phyloP scores from a whole-genome alignment of 2,797 vertebrate genomes.

The Picus viridis region DNA sequence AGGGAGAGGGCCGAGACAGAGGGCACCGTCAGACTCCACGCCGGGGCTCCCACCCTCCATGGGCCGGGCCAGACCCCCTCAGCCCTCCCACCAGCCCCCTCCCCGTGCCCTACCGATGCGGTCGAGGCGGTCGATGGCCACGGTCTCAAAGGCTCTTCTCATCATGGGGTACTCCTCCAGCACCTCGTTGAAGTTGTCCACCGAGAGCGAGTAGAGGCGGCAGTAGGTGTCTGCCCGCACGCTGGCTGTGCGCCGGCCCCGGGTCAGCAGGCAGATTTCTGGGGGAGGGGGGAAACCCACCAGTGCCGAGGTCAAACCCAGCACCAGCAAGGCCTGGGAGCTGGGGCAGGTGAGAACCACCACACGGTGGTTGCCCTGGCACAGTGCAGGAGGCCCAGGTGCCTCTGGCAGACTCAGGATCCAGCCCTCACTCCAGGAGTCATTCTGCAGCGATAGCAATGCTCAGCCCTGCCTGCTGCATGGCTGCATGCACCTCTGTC shows the following conservation, averaged over 20 bases:
- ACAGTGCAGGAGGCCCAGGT: accelerated
- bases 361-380: accelerated
- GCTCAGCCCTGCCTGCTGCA: no score
- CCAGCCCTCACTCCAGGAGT: no score
- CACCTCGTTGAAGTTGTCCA: slow-evolving; percentile 96
- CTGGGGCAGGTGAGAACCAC: accelerated
- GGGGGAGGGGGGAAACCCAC: not conserved
- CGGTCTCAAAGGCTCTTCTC: slow-evolving; percentile 92
- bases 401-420: not conserved
- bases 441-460: no score
- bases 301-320: not conserved
- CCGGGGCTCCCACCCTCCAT: not conserved
- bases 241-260: slow-evolving; percentile 90
- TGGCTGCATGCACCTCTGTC: no score
- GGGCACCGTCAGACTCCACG: accelerated
- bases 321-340: accelerated
- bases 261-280: slow-evolving; percentile 96
- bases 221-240: slow-evolving; percentile 93
- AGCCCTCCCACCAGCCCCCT: accelerated
- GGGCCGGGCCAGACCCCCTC: not conserved
- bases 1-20: accelerated
- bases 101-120: slow-evolving; percentile 82
- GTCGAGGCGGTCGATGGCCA: slow-evolving; percentile 92
- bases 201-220: slow-evolving; percentile 90
- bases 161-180: slow-evolving; percentile 96